Percentiles rank a stretch among this genome's conserved stretches.
Evolutionary conservation across 1,140 invertebrate genomes (phyloP).

Genomic region (Dendrolimus kikuchii): DNA sequence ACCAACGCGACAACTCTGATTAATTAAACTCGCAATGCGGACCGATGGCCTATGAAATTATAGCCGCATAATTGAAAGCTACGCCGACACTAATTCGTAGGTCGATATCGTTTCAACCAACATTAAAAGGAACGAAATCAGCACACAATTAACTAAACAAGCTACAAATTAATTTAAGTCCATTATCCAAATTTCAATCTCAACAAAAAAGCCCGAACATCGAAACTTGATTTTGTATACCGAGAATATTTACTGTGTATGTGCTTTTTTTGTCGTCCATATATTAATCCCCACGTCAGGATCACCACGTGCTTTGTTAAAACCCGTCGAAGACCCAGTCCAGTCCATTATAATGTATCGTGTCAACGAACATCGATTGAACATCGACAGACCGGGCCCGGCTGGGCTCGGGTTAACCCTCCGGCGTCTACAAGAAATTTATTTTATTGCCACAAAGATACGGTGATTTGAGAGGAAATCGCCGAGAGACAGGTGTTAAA

Average conservation of each 20-base stretch:
- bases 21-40: slow-evolving; percentile 43
- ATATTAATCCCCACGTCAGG: slow-evolving; percentile 62
- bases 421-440: slow-evolving; percentile 64
- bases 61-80: slow-evolving; percentile 3
- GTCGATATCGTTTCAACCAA: not conserved
- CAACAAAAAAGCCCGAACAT: slow-evolving; percentile 34
- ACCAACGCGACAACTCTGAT: slow-evolving; percentile 39
- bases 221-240: slow-evolving; percentile 46
- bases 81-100: not conserved
- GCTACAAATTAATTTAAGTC: slow-evolving; percentile 35
- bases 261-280: slow-evolving; percentile 54
- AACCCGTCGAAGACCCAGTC: slow-evolving; percentile 49
- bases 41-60: slow-evolving; percentile 42
- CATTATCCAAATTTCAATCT: slow-evolving; percentile 26
- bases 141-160: slow-evolving; percentile 23
- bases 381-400: slow-evolving; percentile 50
- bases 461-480: slow-evolving; percentile 63
- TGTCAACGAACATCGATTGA: slow-evolving; percentile 66
- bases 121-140: slow-evolving; percentile 11
- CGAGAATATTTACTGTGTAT: slow-evolving; percentile 36
- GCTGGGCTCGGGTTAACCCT: slow-evolving; percentile 48
- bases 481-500: slow-evolving; percentile 68
- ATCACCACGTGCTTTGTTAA: slow-evolving; percentile 63
- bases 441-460: slow-evolving; percentile 68
- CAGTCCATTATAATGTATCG: slow-evolving; percentile 66